Conservation (phyloP, 2,888 invertebrate genomes). For the Seladonia tumulorum region DNA sequence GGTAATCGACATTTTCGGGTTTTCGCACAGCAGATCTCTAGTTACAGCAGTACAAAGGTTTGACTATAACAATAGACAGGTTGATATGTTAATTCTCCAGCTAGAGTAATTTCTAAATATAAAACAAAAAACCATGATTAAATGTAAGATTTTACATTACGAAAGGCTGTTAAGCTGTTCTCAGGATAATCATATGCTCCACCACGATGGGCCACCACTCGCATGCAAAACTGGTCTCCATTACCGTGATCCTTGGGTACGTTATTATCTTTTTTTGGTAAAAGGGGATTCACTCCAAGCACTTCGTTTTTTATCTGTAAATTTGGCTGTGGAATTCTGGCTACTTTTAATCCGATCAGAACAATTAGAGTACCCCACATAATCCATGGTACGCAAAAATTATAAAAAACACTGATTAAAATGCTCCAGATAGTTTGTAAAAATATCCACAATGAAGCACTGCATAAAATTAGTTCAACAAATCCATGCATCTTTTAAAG, state of each 20-base stretch:
- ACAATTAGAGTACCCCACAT: slow-evolving; percentile 76
- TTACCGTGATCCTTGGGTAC: slow-evolving; percentile 68
- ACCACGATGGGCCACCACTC: slow-evolving; percentile 91
- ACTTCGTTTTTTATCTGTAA: slow-evolving; percentile 73
- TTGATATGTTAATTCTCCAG: slow-evolving; percentile 17
- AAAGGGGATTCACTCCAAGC: slow-evolving; percentile 78
- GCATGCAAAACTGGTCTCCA: slow-evolving; percentile 83
- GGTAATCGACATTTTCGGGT: no score
- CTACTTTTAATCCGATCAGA: slow-evolving; percentile 70
- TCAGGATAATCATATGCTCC: slow-evolving; percentile 92
- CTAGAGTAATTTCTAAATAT: slow-evolving; percentile 13
- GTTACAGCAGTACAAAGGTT: neutral
- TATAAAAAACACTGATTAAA: slow-evolving; percentile 72
- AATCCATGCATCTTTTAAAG: slow-evolving; percentile 62
- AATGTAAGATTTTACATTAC: slow-evolving; percentile 86
- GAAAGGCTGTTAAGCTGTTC: slow-evolving; percentile 91
- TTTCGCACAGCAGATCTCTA: neutral
- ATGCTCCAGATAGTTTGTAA: slow-evolving; percentile 71
- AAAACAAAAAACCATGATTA: slow-evolving; percentile 41
- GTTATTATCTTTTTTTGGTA: slow-evolving; percentile 65
- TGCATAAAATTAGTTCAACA: slow-evolving; percentile 71
- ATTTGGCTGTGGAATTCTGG: slow-evolving; percentile 76
- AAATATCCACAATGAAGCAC: slow-evolving; percentile 76
- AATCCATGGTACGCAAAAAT: slow-evolving; percentile 79
- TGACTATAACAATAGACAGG: slow-evolving; percentile 4